Conservation (phyloP, 2,113 vertebrate species). For the Ploceus nigricollis region DNA sequence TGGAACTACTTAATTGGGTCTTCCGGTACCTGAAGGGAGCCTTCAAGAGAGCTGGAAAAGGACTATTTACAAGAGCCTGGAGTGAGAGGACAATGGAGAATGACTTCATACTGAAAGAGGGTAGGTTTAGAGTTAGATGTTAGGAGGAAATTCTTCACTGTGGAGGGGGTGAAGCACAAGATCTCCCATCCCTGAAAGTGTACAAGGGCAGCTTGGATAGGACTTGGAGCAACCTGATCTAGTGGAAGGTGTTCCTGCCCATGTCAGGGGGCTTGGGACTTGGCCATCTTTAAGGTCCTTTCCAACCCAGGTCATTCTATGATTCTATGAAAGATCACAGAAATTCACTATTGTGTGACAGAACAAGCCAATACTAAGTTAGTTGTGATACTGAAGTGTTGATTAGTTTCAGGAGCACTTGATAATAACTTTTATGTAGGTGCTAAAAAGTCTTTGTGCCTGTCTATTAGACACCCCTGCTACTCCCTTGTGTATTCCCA, state of each 20-base stretch:
- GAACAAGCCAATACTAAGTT: not conserved
- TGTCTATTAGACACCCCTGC: not conserved
- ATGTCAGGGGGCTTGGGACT: not conserved
- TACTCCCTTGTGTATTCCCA: not conserved
- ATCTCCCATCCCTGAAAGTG: not conserved
- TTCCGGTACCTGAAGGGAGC: not conserved
- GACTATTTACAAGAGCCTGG: not conserved
- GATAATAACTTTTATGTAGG: not conserved
- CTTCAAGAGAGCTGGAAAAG: not conserved
- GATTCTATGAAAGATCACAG: not conserved
- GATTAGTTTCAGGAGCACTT: not conserved
- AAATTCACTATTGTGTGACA: not conserved
- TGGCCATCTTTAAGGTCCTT: not conserved
- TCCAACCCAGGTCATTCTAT: not conserved
- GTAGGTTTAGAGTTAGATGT: not conserved
- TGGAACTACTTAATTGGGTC: accelerated
- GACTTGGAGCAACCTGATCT: not conserved
- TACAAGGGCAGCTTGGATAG: not conserved
- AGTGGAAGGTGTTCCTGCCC: not conserved
- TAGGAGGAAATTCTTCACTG: not conserved
- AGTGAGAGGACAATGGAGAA: not conserved
- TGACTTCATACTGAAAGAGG: not conserved
- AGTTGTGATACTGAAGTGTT: not conserved
- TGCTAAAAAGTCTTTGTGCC: not conserved
- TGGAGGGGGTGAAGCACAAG: not conserved